These are phyloP conservation scores for Tipula helvola DNA, from an alignment of 2,888 invertebrate genomes.

Conservation along the genomic window DNA sequence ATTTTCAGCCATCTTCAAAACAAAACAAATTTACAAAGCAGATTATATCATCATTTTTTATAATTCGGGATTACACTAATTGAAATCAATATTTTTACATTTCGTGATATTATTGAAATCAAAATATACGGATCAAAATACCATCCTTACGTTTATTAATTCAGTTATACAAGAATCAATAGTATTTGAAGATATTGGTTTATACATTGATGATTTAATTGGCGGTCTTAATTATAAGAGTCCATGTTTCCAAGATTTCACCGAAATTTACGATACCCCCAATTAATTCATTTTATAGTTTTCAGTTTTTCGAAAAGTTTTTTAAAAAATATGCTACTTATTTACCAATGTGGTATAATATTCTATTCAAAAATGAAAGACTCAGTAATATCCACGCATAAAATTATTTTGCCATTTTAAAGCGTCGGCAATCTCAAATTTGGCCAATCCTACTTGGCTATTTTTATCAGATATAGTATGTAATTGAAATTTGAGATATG, in stretches of 20 bases:
- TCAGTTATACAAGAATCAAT: no score
- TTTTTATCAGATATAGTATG: no score
- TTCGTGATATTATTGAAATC: not conserved
- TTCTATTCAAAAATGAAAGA: no score
- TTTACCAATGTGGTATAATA: not conserved
- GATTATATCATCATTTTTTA: not conserved
- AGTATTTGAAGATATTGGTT: no score
- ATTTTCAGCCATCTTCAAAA: not conserved
- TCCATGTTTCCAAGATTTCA: not conserved
- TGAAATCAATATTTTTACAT: not conserved
- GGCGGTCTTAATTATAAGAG: not conserved
- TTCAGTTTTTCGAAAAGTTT: not conserved
- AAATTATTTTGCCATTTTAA: no score
- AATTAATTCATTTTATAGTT: not conserved
- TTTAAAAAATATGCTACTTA: not conserved
- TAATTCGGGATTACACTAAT: not conserved
- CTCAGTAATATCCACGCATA: no score
- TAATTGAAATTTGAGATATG: no score
- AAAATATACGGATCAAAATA: not conserved
- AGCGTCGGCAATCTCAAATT: no score
- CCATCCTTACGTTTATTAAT: no score
- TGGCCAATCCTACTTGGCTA: no score
- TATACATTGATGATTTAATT: not conserved
- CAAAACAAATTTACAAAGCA: not conserved
- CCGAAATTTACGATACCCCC: not conserved